phyloP scores from a whole-genome alignment of 2,113 vertebrate species.

The Hippolais icterina region DNA sequence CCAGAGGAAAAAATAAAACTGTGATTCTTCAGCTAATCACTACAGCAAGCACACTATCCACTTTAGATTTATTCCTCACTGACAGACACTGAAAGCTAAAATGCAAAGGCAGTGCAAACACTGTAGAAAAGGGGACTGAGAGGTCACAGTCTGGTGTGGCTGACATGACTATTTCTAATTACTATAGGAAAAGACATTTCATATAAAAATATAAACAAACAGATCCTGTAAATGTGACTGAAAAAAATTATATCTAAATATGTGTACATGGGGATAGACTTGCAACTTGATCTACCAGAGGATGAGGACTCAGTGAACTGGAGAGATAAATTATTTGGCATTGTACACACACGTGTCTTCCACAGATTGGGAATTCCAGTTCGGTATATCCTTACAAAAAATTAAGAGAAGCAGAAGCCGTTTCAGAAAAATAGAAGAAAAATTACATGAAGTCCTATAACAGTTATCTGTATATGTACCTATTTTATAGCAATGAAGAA shows the following conservation, averaged over 20 bases:
- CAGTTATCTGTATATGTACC: background rate
- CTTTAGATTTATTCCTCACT: background rate
- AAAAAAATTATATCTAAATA: background rate
- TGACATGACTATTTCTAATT: background rate
- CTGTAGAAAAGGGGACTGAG: background rate
- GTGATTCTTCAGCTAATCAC: background rate
- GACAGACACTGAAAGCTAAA: background rate
- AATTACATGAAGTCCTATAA: background rate
- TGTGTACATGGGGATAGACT: background rate
- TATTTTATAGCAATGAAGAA: background rate
- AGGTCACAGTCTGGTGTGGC: background rate
- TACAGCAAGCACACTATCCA: background rate
- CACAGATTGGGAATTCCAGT: background rate
- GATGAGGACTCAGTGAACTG: background rate
- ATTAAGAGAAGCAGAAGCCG: background rate
- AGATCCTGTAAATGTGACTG: background rate
- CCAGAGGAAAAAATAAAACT: slow-evolving; percentile 15
- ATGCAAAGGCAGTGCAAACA: background rate
- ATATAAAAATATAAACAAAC: background rate
- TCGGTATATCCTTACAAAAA: background rate
- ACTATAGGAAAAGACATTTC: background rate
- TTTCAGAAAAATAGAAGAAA: background rate
- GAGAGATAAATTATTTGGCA: background rate
- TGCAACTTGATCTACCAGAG: background rate
- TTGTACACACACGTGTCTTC: background rate